phyloP scores from a whole-genome alignment of 2,797 vertebrate genomes.

The Chromobotia macracanthus region DNA sequence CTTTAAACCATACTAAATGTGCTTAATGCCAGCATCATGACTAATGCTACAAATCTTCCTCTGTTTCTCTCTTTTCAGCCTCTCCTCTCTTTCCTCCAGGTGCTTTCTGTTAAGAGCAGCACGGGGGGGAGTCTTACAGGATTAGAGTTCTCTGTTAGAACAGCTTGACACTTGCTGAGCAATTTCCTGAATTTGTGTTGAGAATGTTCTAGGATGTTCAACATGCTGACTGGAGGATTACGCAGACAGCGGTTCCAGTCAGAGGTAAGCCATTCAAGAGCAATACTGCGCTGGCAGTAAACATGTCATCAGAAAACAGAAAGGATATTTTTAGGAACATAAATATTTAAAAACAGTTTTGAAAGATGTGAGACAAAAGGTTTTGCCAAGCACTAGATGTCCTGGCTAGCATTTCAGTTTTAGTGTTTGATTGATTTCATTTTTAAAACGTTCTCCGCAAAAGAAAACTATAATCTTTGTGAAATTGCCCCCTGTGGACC shows the following conservation, averaged over 20 bases:
- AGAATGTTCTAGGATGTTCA: slow-evolving; percentile 33
- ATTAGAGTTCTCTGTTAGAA: slow-evolving; percentile 46
- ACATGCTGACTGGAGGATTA: slow-evolving; percentile 43
- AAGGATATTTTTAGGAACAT: slow-evolving; percentile 21
- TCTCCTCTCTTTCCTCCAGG: neutral
- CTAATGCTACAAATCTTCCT: slow-evolving; percentile 19
- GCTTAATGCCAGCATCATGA: slow-evolving; percentile 24
- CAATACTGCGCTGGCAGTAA: slow-evolving; percentile 4
- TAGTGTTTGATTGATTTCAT: neutral
- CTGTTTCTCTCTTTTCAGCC: slow-evolving; percentile 3
- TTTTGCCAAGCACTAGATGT: neutral
- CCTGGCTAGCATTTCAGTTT: neutral
- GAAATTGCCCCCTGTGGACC: neutral
- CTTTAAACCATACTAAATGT: slow-evolving; percentile 9
- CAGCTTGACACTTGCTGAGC: slow-evolving; percentile 11
- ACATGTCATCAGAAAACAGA: slow-evolving; percentile 14
- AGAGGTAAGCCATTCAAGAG: slow-evolving; percentile 17
- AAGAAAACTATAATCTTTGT: neutral
- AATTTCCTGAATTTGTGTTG: slow-evolving; percentile 42
- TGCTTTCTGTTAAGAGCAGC: slow-evolving; percentile 29
- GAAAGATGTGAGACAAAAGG: neutral
- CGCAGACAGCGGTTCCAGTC: slow-evolving; percentile 38
- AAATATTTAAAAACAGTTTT: slow-evolving; percentile 9
- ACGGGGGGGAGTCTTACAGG: slow-evolving; percentile 37
- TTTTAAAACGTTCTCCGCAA: neutral